A percentile compares a stretch with the other conserved stretches of the same genome.
phyloP scores from a whole-genome alignment of 1,140 invertebrate species.

The Leptestheria dahalacensis region DNA sequence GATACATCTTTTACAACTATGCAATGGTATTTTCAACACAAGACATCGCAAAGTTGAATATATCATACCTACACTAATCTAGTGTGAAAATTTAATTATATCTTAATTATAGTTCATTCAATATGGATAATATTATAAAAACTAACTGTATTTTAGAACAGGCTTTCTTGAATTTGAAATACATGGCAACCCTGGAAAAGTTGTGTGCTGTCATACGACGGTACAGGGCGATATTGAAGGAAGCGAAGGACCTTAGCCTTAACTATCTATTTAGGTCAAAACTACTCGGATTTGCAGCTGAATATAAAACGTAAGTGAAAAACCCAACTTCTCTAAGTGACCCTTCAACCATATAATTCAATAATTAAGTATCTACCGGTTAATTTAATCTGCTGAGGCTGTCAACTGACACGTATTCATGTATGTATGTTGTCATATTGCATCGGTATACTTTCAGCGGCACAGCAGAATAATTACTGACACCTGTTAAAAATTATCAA shows the following conservation, averaged over 20 bases:
- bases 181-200: not conserved
- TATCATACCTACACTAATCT: no score
- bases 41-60: no score
- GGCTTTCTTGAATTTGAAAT: not conserved
- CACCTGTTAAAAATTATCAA: not conserved
- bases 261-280: not conserved
- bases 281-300: not conserved
- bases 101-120: no score
- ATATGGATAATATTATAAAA: no score
- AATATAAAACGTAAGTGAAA: not conserved
- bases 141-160: not conserved
- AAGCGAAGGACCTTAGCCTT: not conserved
- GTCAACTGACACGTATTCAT: no score
- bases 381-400: no score
- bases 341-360: not conserved
- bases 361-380: no score
- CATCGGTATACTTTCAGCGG: no score
- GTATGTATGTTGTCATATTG: no score
- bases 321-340: not conserved
- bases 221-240: not conserved
- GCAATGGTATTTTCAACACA: no score
- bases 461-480: not conserved
- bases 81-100: no score
- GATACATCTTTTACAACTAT: no score
- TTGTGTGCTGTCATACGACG: not conserved